Percentiles rank a stretch among this genome's conserved stretches.
These are phyloP conservation scores for Melanotaenia nigrans DNA, from an alignment of 2,797 vertebrate species.

Conservation along the genomic window DNA sequence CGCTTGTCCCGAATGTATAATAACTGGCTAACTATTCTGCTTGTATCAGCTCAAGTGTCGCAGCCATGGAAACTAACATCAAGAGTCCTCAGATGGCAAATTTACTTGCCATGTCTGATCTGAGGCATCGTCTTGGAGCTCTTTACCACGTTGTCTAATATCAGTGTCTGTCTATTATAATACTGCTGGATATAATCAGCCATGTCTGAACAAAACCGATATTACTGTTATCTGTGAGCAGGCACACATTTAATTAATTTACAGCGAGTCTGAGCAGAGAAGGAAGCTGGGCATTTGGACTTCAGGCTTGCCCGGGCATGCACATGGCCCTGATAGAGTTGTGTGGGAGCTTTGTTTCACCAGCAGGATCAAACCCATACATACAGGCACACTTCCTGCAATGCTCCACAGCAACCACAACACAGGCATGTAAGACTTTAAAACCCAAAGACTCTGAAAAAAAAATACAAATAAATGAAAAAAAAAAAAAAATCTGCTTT, in stretches of 20 bases:
- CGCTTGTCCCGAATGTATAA: slow-evolving; percentile 40
- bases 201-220: slow-evolving; percentile 17
- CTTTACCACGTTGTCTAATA: slow-evolving; percentile 10
- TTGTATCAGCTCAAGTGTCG: slow-evolving; percentile 51
- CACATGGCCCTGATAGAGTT: slow-evolving; percentile 35
- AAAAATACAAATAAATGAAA: too few species aligned
- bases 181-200: slow-evolving; percentile 21
- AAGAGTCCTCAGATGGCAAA: slow-evolving; percentile 29
- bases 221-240: slow-evolving; percentile 29
- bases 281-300: slow-evolving; percentile 11
- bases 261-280: slow-evolving; percentile 18
- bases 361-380: slow-evolving; percentile 21
- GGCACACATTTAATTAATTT: slow-evolving; percentile 30
- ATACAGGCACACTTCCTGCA: slow-evolving; percentile 49
- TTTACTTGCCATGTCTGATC: slow-evolving; percentile 43
- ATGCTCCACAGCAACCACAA: slow-evolving; percentile 74
- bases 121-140: slow-evolving; percentile 27
- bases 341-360: slow-evolving; percentile 54
- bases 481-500: slow-evolving; percentile 10
- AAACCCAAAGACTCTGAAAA: slow-evolving; percentile 30
- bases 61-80: slow-evolving; percentile 65
- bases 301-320: slow-evolving; percentile 62
- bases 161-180: slow-evolving; percentile 30
- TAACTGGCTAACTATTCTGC: slow-evolving; percentile 53
- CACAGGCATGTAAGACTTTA: slow-evolving; percentile 57